Evolutionary conservation across 2,888 invertebrate genomes (phyloP).

Genomic region (Buathra laborator): DNA sequence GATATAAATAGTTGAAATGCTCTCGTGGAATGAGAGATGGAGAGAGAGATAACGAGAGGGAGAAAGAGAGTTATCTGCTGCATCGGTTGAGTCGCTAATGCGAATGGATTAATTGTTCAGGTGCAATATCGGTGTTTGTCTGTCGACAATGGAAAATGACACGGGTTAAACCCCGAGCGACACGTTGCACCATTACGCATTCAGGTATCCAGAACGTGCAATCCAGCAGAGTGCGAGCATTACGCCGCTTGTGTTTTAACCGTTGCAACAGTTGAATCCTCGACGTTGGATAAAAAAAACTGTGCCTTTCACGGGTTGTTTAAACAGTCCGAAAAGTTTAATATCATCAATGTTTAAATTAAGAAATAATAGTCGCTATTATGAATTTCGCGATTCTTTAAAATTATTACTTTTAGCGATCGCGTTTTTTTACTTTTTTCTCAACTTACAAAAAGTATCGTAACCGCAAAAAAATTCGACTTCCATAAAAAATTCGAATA

Average conservation of each 20-base stretch:
- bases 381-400: neutral
- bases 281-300: slow-evolving; percentile 17
- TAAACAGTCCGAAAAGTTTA: neutral
- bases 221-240: slow-evolving; percentile 24
- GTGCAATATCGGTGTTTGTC: neutral
- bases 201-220: slow-evolving; percentile 52
- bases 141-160: slow-evolving; percentile 51
- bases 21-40: neutral
- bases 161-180: slow-evolving; percentile 32
- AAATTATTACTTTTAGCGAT: neutral
- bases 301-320: slow-evolving; percentile 28
- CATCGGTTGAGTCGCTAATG: slow-evolving; percentile 40
- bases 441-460: too few relatives aligned
- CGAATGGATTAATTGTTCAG: slow-evolving; percentile 21
- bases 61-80: slow-evolving; percentile 3
- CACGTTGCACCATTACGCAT: slow-evolving; percentile 57
- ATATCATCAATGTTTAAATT: neutral
- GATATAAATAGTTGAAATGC: slow-evolving; percentile 30
- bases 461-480: too few relatives aligned
- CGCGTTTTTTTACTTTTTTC: neutral
- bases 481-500: too few relatives aligned
- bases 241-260: slow-evolving; percentile 55
- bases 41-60: neutral
- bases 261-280: slow-evolving; percentile 48
- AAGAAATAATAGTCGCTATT: neutral